Evolutionary conservation across 2,888 invertebrate genomes (phyloP), one percentile per base, ranked within the genome.

Genomic region (Nymphalis c-album): DNA sequence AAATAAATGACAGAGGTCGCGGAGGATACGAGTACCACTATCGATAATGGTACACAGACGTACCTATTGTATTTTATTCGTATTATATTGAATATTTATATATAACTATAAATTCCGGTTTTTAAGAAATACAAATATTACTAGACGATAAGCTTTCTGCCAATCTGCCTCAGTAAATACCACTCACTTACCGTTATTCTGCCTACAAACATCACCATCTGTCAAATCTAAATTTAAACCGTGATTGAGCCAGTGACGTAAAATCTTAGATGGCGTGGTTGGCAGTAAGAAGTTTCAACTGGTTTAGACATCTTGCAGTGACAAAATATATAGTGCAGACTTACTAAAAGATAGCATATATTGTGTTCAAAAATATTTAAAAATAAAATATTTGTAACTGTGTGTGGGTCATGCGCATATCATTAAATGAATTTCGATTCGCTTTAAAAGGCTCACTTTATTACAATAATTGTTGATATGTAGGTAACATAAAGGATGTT

Each of bases 1-100:
- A 59, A 68, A 68, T 63, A 68, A 65, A 71, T 64, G 71, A 69
- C 64, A 69, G 66, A 67, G 71, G 69, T 71, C 71, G 66, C 45
- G 61, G 45, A 62, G 68, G 63, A 63, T 67, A 48, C 40, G 40
- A 13, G 40, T 40, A 40, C 68, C 58, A 61, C 58, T 69, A 35
- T 60, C 53, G 71, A 69, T 71, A 69, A 67, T 60, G 61, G 48
- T 63, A 53, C 58, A 35, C 45, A 69, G 63, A 55, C n/a, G 22
- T 53, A 48, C 20, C 16, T 60, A 46, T 55, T 31, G 53, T 50
- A 50, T 20, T 55, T 55, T 55, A 55, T 31, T 26, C n/a, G 2
- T 26, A 26, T 13, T n/a, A 31, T n/a, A 31, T 55, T 31, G 0
- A 55, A 31, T 17, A 26, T 31, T 7, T 31, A 31, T n/a, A 51